phyloP scores from a whole-genome alignment of 2,113 vertebrate genomes.

The Entomyzon cyanotis region DNA sequence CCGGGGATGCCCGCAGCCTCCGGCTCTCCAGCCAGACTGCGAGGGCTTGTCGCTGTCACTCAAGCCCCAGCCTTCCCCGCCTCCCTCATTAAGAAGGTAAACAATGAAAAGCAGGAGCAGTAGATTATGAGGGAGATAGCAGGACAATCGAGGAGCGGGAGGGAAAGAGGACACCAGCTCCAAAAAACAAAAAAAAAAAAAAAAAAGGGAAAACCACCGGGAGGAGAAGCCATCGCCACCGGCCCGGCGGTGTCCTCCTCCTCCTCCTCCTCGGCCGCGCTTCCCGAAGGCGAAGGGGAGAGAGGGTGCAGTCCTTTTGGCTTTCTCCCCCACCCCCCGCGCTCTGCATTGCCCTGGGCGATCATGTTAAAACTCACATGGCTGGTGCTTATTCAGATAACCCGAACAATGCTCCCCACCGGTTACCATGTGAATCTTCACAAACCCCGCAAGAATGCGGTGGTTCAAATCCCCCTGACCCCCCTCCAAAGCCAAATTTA shows the following conservation, averaged over 20 bases:
- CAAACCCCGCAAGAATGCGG: conserved; percentile 96
- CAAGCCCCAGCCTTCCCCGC: conserved; percentile 86
- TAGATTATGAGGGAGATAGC: conserved; percentile 90
- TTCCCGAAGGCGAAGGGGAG: conserved; percentile 68
- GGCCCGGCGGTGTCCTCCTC: background rate
- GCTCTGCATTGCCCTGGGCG: conserved; percentile 86
- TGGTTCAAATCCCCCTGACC: conserved; percentile 93
- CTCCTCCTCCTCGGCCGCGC: background rate
- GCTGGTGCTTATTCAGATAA: conserved; percentile 96
- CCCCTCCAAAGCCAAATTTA: conserved; percentile 86
- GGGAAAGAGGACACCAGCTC: conserved; percentile 85
- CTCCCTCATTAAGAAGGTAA: conserved; percentile 99
- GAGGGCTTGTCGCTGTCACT: conserved; percentile 89
- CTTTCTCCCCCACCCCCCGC: conserved; percentile 71
- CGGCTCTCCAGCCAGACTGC: conserved; percentile 74
- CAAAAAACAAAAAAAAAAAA: background rate
- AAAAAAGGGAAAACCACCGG: background rate
- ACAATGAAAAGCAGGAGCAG: conserved; percentile 89
- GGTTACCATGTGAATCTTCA: conserved; percentile 99
- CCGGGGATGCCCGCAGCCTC: conserved; percentile 80
- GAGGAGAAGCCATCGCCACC: background rate
- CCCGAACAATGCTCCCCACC: conserved; percentile 87
- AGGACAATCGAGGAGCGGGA: conserved; percentile 84
- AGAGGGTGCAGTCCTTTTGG: conserved; percentile 77
- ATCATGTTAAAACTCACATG: conserved; percentile 93